Conservation (phyloP, 2,797 vertebrate genomes). For the Siniperca scherzeri region DNA sequence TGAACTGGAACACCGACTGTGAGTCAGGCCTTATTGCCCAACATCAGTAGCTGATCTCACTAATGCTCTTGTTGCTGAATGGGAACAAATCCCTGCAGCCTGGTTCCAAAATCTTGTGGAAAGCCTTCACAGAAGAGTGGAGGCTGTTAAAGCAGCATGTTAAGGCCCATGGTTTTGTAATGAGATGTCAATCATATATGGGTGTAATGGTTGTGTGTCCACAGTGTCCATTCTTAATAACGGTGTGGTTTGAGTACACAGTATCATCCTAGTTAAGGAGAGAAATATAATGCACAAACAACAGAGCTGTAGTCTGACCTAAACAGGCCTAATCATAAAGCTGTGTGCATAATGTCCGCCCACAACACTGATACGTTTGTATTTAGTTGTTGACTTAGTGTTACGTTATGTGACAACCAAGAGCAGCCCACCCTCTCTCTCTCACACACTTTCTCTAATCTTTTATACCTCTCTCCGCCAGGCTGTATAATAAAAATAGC, state of each 20-base stretch:
- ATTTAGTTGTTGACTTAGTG: conserved; percentile 34
- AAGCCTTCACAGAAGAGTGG: background rate
- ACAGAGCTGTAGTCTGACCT: conserved; percentile 5
- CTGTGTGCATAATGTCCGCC: conserved; percentile 11
- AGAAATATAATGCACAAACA: conserved; percentile 7
- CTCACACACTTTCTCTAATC: background rate
- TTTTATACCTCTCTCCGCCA: background rate
- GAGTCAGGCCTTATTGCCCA: background rate
- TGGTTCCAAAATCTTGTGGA: background rate
- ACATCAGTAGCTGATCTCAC: background rate
- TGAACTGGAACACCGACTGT: background rate
- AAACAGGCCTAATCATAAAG: conserved; percentile 3
- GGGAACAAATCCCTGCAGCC: conserved; percentile 5
- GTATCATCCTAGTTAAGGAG: background rate
- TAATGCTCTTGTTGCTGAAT: conserved; percentile 7
- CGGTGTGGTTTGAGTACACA: background rate
- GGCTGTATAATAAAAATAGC: background rate
- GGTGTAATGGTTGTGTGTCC: background rate
- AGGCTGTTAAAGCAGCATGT: background rate
- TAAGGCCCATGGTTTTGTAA: background rate
- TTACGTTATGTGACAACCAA: conserved; percentile 12
- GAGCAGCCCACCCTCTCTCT: background rate
- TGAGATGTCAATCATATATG: background rate
- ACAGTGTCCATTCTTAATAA: background rate
- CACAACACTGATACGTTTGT: conserved; percentile 29